Percentiles rank a stretch among this genome's conserved stretches.
Evolutionary conservation across 1,140 invertebrate species (phyloP).

Genomic region (Gryon sp.): DNA sequence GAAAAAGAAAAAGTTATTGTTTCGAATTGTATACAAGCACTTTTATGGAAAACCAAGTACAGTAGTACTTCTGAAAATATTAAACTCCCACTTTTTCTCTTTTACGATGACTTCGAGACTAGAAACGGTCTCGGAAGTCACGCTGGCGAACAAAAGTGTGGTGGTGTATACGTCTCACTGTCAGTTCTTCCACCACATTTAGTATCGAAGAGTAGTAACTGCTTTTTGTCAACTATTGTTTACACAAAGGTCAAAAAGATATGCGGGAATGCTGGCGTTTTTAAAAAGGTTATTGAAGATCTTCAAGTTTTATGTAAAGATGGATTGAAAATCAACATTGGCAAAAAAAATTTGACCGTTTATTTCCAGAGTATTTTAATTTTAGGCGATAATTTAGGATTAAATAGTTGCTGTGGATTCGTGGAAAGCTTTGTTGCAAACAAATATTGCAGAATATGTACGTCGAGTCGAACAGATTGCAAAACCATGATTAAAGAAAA

Average conservation of each 20-base stretch:
- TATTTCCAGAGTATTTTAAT: conserved; percentile 41
- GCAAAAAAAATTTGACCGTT: conserved; percentile 12
- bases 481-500: conserved; percentile 18
- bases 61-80: no score
- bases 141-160: conserved; percentile 51
- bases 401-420: conserved; percentile 29
- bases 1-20: conserved; percentile 18
- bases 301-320: conserved; percentile 23
- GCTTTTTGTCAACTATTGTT: conserved; percentile 28
- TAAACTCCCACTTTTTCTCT: conserved; percentile 42
- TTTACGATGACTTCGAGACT: no score
- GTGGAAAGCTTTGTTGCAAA: conserved; percentile 8
- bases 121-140: conserved; percentile 42
- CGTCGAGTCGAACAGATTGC: conserved; percentile 8
- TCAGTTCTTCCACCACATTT: conserved; percentile 40
- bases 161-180: conserved; percentile 29
- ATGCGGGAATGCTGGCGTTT: conserved; percentile 28
- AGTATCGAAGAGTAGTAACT: conserved; percentile 18
- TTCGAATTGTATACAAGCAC: conserved; percentile 34
- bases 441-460: conserved; percentile 25
- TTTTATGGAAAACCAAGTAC: neutral
- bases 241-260: conserved; percentile 48
- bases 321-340: conserved; percentile 26
- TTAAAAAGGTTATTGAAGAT: conserved; percentile 36
- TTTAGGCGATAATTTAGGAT: conserved; percentile 32